Base-by-base conservation (phyloP, 2,888 invertebrate species). In the Pseudolycoriella hygida region DNA sequence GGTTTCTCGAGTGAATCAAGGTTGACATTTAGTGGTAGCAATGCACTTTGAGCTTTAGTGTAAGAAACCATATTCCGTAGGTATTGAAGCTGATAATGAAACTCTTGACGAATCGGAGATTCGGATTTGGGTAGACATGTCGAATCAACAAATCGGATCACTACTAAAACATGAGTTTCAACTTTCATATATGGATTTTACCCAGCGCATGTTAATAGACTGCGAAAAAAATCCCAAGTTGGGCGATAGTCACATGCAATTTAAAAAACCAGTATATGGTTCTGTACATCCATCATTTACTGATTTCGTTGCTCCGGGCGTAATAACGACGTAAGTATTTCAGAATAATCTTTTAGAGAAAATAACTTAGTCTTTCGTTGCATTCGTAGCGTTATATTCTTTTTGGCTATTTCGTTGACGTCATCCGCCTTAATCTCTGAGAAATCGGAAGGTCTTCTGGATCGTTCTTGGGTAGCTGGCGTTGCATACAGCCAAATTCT, bases 331-430 rank as follows among this genome's bases (percentile, higher is more conserved):
- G 88, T 89, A 66, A 77, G 80, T 71, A 15, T 37, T 2, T 19
- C n/a, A 37, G 4, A n/a, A 6, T 8, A 8, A 8, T n/a, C n/a
- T n/a, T n/a, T n/a, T 39, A 40, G 10, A 15, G 17, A 14, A 17
- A 43, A 43, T 46, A 43, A 44, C 41, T 42, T 42, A 25, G 25
- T 25, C 31, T 68, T 93, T 92, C 38, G 92, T 93, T 64, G 90
- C 92, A 2, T 94, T 92, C 73, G n/a, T 68, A 93, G 92, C 38
- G 92, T 93, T 64, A 90, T 92, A 2, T 94, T 92, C 73, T 92
- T 94, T 75, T 73, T 93, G 70, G 92, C 94, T 43, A 90, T 93
- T 8, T 93, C 93, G 1, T 66, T 94, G 50, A 94, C 94, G 2
- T 90, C 93, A 0, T 84, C 93, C 1, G 87, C 87, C 2, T 70